Base-by-base conservation (phyloP, 35 echinoderm and acorn worm species). In the Hemicentrotus pulcherrimus region DNA sequence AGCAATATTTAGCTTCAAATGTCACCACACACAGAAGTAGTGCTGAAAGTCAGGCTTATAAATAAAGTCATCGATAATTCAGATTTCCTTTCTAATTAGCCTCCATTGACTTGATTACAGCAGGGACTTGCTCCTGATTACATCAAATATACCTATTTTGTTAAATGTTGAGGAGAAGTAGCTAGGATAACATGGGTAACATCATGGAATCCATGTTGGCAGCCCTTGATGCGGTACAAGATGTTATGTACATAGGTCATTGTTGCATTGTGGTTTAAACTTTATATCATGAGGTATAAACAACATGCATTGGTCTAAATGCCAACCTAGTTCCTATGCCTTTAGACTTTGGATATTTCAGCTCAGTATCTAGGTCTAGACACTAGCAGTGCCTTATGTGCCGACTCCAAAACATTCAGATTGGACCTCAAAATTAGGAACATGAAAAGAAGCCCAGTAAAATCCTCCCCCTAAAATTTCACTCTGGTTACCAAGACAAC, bases 1-100 rank as follows among this genome's bases (percentile, higher is more conserved):
- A 78, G 65, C 65, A 78, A 78, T 78, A 78, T 78, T 78, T 78
- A 78, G 65, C 65, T 78, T 78, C 65, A 78, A 78, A 78, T 78
- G 24, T 78, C 65, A 78, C 65, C 65, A 78, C 65, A 22, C 65
- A 78, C 65, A 78, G 65, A 78, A n/a, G 65, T 8, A 78, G 28
- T n/a, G 65, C 28, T 78, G 65, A 78, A 78, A 78, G 65, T 78
- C 65, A 78, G 65, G 65, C 19, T 78, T 78, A 78, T 78, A 78
- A 78, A 78, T 78, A 78, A 59, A 78, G 65, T 78, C 65, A 8
- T 6, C 24, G 19, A 78, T 78, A 78, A 78, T 78, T 78, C 65
- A 78, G 15, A 78, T 78, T 78, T 78, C 65, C 65, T 18, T 78
- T 78, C 65, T 78, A 22, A n/a, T 78, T 78, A 78, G 18, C 65